Evolutionary conservation across 2,888 invertebrate species (phyloP), one percentile per base, ranked within the genome.

Genomic region (Agriopis marginaria): DNA sequence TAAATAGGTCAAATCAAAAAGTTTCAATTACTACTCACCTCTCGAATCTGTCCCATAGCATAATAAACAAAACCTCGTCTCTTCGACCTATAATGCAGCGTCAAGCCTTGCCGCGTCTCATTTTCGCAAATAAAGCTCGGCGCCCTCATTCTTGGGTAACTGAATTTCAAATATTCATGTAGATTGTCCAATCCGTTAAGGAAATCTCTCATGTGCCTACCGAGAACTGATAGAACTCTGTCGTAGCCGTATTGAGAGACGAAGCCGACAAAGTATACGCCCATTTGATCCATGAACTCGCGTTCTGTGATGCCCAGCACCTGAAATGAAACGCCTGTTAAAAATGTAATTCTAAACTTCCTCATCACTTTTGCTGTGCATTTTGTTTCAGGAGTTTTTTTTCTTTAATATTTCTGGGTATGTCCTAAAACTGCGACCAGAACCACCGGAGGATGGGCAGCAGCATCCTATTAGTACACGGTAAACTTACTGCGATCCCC

Each of bases 121-220:
- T 98, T 98, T 89, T 99, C 99, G 84, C 99, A 99, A 79, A 99
- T 99, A 88, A 99, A 99, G 64, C 98, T 98, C 0, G 99, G 99
- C 0, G 99, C 99, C 75, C 97, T 93, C 96, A 96, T 96, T 72
- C 93, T 95, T 0, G 99, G 99, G 86, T 99, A 99, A 64, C 98
- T 98, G 92, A 99, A 99, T 89, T 99, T 98, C 58, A 99, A 95
- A 88, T 99, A 99, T 88, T 99, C 99, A 88, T 99, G 99, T 39
- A 99, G 95, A 92, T 99, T 99, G 91, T 99, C 99, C 78, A 99
- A 93, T 0, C 98, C 99, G 85, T 99, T 99, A 3, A 99, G 95
- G 85, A 99, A 99, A 90, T 99, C 99, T 64, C 99, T 95, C 96
- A 99, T 97, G 87, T 99, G 98, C 7, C 99, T 95, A 0, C 99